A percentile compares a stretch with the other conserved stretches of the same genome.
Conservation (phyloP, 2,113 vertebrate genomes). For the Hemichromis elongatus region DNA sequence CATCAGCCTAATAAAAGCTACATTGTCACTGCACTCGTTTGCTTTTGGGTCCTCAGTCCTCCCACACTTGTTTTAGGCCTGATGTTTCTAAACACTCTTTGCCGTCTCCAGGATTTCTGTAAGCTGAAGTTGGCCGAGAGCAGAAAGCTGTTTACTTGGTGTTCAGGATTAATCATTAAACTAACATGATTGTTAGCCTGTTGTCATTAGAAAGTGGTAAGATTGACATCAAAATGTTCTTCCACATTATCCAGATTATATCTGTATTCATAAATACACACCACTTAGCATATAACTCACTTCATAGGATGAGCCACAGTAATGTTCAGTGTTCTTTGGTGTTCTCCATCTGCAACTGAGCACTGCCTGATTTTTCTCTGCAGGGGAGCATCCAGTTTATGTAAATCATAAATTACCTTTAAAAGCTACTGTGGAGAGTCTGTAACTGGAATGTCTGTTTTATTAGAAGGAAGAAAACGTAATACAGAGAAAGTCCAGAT, state of each 20-base stretch:
- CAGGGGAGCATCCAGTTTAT: background rate
- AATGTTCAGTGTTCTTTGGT: background rate
- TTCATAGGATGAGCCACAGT: background rate
- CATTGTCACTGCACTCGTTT: background rate
- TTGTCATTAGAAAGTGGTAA: background rate
- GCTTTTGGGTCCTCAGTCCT: background rate
- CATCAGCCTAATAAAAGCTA: background rate
- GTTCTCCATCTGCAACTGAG: background rate
- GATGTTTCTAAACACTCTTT: background rate
- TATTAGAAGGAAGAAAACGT: background rate
- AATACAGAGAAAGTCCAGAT: background rate
- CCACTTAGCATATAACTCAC: background rate
- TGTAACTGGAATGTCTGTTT: background rate
- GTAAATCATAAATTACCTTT: background rate
- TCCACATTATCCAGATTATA: background rate
- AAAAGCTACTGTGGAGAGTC: background rate
- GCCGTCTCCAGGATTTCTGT: background rate
- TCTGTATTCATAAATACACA: background rate
- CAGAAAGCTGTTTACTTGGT: background rate
- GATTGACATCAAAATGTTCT: background rate
- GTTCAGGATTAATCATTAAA: background rate
- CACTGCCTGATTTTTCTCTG: background rate
- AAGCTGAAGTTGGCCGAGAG: background rate
- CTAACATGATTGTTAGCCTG: background rate
- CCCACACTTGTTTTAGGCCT: background rate